A percentile compares a stretch with the other conserved stretches of the same genome.
Evolutionary conservation across 2,888 invertebrate genomes (phyloP).

Genomic region (Apodemia duryi): DNA sequence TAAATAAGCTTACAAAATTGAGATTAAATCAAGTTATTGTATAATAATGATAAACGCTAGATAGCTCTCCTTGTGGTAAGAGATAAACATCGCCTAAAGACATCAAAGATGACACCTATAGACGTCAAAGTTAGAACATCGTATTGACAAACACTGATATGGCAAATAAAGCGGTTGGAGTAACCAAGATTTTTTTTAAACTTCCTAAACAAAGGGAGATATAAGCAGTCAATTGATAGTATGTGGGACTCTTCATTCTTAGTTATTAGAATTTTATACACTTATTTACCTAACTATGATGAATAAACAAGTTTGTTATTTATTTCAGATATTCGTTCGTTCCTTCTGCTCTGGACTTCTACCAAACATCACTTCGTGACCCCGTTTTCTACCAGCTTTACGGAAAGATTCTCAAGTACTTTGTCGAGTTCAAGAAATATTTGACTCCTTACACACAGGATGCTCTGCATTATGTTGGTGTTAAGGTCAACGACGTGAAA

Average conservation of each 20-base stretch:
- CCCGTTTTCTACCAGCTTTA: conserved; percentile 85
- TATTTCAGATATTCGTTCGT: conserved; percentile 55
- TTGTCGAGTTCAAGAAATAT: conserved; percentile 80
- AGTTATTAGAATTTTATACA: too few relatives aligned
- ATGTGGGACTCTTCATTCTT: too few relatives aligned
- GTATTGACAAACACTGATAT: too few relatives aligned
- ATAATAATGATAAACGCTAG: too few relatives aligned
- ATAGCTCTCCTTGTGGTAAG: too few relatives aligned
- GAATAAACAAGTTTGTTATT: conserved; percentile 19
- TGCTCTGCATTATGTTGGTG: conserved; percentile 77
- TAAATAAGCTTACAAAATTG: too few relatives aligned
- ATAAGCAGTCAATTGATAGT: too few relatives aligned
- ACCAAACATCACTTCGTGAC: conserved; percentile 83
- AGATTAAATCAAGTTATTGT: too few relatives aligned
- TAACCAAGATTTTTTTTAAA: background rate
- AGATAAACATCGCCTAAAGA: too few relatives aligned
- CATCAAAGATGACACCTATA: too few relatives aligned
- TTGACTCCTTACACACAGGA: conserved; percentile 78
- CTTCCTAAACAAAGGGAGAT: background rate
- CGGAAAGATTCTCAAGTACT: conserved; percentile 78
- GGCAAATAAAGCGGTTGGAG: background rate
- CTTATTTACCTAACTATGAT: too few relatives aligned
- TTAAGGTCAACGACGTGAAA: conserved; percentile 80
- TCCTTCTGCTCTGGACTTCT: conserved; percentile 82
- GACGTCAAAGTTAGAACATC: too few relatives aligned